Percentiles rank a stretch among this genome's conserved stretches.
Conservation (phyloP, 2,797 vertebrate species). For the Sarcoramphus papa region DNA sequence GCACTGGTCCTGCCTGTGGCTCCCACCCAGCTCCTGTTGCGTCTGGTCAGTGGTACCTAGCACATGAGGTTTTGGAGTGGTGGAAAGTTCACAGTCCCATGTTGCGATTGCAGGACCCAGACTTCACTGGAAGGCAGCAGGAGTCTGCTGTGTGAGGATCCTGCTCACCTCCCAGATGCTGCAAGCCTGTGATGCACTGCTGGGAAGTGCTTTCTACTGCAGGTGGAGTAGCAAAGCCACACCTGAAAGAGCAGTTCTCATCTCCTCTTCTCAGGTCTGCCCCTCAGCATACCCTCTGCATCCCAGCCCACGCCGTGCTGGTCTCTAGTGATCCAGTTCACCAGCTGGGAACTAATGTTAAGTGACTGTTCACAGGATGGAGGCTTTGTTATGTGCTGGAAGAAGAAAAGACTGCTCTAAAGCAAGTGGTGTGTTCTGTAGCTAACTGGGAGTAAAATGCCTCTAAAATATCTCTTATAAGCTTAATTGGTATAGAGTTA, state of each 20-base stretch:
- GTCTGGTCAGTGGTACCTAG: not conserved
- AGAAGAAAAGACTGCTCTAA: not conserved
- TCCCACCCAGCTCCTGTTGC: not conserved
- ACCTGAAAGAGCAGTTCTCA: not conserved
- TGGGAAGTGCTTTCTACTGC: not conserved
- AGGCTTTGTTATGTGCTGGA: not conserved
- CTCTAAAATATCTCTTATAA: not conserved
- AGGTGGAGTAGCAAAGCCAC: not conserved
- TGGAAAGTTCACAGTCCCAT: not conserved
- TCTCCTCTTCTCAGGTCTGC: not conserved
- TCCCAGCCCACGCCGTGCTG: not conserved
- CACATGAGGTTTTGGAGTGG: not conserved
- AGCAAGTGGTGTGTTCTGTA: not conserved
- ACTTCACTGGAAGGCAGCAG: not conserved
- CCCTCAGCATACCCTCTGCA: not conserved
- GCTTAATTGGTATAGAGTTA: not conserved
- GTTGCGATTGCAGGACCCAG: not conserved
- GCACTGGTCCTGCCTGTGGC: not conserved
- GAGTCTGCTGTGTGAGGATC: not conserved
- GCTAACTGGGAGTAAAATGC: not conserved
- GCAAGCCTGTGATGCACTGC: not conserved
- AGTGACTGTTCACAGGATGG: not conserved
- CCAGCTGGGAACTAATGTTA: not conserved
- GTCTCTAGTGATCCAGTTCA: not conserved
- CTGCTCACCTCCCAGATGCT: not conserved